Base-by-base conservation (phyloP, 35 echinoderm and acorn worm species). In the Nesometra sesokonis region DNA sequence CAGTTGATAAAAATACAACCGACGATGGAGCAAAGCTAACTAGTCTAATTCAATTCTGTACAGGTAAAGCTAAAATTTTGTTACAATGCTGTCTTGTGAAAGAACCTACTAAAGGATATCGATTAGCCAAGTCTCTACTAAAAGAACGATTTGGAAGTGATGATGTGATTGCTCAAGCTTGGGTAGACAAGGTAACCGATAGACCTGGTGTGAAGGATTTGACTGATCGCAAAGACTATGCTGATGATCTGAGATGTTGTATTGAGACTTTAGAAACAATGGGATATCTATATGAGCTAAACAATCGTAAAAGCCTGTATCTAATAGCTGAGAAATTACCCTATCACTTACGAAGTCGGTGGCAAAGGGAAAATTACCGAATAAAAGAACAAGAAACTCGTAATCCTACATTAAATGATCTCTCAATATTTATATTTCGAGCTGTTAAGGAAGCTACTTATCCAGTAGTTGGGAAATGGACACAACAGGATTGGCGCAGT, bases 241-340 rank as follows among this genome's bases (percentile, higher is more conserved):
- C 91, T 36, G 91, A 92, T 47, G 86, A 89, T 21, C 33, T 92
- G 11, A 89, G 29, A 31, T 46, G 81, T 33, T 92, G 91, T 52
- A n/a, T 36, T 21, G 84, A 85, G 33, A 89, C 87, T 13, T 38
- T 92, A 13, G 35, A 78, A 0, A 47, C 91, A 35, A 77, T 89
- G 46, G 91, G 82, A 29, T 84, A 35, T 79, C 30, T 90, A 39
- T 30, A 11, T 32, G 90, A 87, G 7, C 21, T 91, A 19, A 29
- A 46, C 17, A 31, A 33, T 57, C 90, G 33, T 21, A 23, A 27
- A 89, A 67, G 78, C 19, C 29, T 47, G 36, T 27, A 32, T 29
- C 21, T 13, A 85, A 86, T 90, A 34, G 82, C 57, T 11, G 47
- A 85, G 35, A 29, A 32, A 27, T 52, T 90, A 67, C 88, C 88